Percentiles rank a stretch among this genome's conserved stretches.
phyloP scores from a whole-genome alignment of 2,113 vertebrate genomes.

The Dipodomys spectabilis region DNA sequence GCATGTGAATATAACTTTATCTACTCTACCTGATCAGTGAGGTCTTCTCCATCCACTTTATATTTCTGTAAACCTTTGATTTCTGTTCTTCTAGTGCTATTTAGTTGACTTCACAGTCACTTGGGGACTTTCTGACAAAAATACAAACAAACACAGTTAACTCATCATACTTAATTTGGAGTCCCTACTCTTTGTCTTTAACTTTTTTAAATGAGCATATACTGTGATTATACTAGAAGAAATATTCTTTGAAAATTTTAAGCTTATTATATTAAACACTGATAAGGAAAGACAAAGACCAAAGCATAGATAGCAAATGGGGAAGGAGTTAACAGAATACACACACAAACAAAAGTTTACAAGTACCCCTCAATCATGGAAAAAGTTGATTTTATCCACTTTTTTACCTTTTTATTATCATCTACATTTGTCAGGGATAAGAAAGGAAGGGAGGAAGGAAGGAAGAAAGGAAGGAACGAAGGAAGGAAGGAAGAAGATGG shows the following conservation, averaged over 20 bases:
- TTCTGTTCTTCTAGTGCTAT: neutral
- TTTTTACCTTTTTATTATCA: neutral
- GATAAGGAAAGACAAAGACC: neutral
- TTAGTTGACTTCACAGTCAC: too few relatives aligned
- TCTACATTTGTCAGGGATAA: neutral
- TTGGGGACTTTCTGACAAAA: neutral
- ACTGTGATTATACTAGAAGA: neutral
- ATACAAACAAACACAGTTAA: neutral
- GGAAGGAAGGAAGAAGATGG: fast-evolving
- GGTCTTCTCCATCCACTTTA: neutral
- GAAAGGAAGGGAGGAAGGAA: neutral
- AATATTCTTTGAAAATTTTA: neutral
- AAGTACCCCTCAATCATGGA: neutral
- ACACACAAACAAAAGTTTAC: neutral
- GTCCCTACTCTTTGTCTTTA: neutral
- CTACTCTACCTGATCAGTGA: neutral
- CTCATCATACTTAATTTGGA: neutral
- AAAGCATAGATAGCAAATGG: neutral
- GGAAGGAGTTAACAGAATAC: neutral
- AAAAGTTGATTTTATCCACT: neutral
- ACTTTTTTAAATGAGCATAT: neutral
- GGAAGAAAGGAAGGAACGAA: neutral
- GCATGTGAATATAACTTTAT: too few relatives aligned
- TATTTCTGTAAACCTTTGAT: neutral
- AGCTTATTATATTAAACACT: neutral